Base-by-base conservation (phyloP, 37 sponge, comb jelly and placozoan genomes). In the Agelas oroides region DNA sequence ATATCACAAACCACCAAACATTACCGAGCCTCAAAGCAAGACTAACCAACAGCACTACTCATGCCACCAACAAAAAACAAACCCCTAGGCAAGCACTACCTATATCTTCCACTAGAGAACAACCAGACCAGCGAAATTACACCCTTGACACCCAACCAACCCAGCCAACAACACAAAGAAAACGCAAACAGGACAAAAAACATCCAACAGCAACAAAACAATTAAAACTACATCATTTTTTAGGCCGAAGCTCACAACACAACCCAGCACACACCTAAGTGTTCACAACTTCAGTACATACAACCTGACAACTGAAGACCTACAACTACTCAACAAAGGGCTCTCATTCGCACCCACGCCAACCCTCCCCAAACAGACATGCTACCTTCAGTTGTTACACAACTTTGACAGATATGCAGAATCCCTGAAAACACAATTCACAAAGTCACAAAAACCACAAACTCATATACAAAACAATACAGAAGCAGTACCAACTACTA, bases 311-410 rank as follows among this genome's bases (percentile, higher is more conserved):
- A 13, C n/a, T n/a, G 18, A 46, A 37, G 67, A 65, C 61, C 11
- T 46, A 19, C 32, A 63, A 40, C 53, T 78, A 20, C 56, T 78
- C 11, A 17, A 33, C 17, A 65, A 65, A 65, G 65, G 67, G 3
- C 65, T 65, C 67, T 65, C 67, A 14, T 78, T 65, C 28, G 53
- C 67, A 15, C 67, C 79, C 53, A 65, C 66, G 15, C 46, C 79
- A 20, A 78, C 30, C 5, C 20, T 12, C 36, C 61, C 77, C 8
- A 8, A 35, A 11, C 17, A 65, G 19, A 60, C 15, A 24, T n/a
- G n/a, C 1, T 67, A 78, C 53, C 46, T 39, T 11, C 8, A 65
- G 6, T 28, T 65, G 2, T 31, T 76, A 76, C 8, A 59, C 8
- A 5, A 59, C 5, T 76, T 33, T 31, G 61, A 76, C 19, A 76